phyloP scores from a whole-genome alignment of 2,888 invertebrate species.

The Drosophila pegasa region DNA sequence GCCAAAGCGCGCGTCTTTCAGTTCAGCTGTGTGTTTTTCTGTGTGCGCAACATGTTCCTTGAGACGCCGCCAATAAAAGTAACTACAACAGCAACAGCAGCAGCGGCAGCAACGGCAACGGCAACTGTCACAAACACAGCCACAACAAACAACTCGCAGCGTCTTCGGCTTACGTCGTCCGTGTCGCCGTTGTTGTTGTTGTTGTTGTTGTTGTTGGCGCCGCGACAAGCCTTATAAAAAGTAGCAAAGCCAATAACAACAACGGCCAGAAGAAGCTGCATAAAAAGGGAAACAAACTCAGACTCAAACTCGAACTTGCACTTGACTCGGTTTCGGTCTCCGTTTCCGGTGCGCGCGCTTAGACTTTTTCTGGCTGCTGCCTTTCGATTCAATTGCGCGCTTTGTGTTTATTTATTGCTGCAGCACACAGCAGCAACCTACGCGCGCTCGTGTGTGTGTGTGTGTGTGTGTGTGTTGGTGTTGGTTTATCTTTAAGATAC shows the following conservation, averaged over 20 bases:
- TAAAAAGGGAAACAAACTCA: slow-evolving; percentile 23
- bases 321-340: slow-evolving; percentile 65
- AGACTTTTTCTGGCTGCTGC: slow-evolving; percentile 53
- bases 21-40: slow-evolving; percentile 74
- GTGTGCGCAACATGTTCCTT: slow-evolving; percentile 80
- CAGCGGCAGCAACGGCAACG: slow-evolving; percentile 23
- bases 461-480: slow-evolving; percentile 32
- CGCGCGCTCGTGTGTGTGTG: slow-evolving; percentile 16
- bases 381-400: slow-evolving; percentile 46
- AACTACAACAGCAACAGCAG: slow-evolving; percentile 46
- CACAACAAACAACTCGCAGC: slow-evolving; percentile 61
- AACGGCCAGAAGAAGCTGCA: slow-evolving; percentile 31
- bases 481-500: slow-evolving; percentile 67
- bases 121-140: slow-evolving; percentile 5
- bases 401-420: slow-evolving; percentile 70
- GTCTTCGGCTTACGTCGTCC: slow-evolving; percentile 59
- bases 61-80: slow-evolving; percentile 71
- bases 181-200: slow-evolving; percentile 29
- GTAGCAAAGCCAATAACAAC: slow-evolving; percentile 39
- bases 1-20: slow-evolving; percentile 66
- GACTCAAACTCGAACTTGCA: slow-evolving; percentile 54
- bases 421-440: slow-evolving; percentile 36
- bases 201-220: slow-evolving; percentile 38
- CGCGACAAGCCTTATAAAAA: slow-evolving; percentile 61
- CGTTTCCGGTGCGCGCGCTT: slow-evolving; percentile 75